Conservation (phyloP, 2,113 vertebrate species). For the Dasyprocta punctata region DNA sequence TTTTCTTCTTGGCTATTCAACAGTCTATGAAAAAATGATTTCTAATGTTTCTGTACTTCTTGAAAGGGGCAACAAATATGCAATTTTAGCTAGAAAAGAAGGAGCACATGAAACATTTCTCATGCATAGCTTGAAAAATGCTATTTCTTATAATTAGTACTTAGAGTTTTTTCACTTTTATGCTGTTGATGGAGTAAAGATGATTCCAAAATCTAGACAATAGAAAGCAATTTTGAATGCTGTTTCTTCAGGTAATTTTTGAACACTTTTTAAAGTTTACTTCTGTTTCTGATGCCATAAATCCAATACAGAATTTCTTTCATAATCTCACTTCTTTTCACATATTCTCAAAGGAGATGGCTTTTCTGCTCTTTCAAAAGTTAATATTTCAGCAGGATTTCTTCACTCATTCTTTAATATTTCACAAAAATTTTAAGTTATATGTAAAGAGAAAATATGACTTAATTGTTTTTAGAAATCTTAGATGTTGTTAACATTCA, state of each 20-base stretch:
- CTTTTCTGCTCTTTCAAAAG: not conserved
- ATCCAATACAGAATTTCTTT: not conserved
- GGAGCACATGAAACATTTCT: not conserved
- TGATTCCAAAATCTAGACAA: not conserved
- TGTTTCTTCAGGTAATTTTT: not conserved
- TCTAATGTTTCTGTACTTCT: not conserved
- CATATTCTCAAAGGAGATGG: not conserved
- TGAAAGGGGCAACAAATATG: not conserved
- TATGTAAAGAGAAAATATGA: not conserved
- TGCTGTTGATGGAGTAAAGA: not conserved
- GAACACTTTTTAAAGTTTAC: not conserved
- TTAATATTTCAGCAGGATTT: not conserved
- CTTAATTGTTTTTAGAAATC: not conserved
- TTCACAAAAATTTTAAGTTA: not conserved
- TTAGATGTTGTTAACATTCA: not conserved
- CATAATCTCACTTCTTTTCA: not conserved
- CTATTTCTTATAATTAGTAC: not conserved
- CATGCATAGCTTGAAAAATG: not conserved
- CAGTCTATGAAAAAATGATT: not conserved
- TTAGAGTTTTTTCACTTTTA: not conserved
- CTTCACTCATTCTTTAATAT: not conserved
- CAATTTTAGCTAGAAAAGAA: not conserved
- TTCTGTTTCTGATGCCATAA: not conserved
- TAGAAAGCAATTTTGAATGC: not conserved
- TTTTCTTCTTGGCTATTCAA: not conserved